Base-by-base conservation (phyloP, 2,797 vertebrate species). In the Rousettus madagascariensis region DNA sequence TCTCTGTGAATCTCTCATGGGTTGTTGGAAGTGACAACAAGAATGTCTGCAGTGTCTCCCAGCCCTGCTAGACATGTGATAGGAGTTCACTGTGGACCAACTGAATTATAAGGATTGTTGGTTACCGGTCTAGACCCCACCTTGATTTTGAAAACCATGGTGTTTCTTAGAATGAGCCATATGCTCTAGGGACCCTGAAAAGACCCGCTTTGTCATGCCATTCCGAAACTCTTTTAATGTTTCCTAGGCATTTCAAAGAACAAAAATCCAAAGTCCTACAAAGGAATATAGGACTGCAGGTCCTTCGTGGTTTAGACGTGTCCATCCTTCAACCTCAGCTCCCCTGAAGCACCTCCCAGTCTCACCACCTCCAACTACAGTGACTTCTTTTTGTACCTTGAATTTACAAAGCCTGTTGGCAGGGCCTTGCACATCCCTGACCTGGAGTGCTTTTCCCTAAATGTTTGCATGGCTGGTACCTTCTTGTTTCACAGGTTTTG, bases 81-180 rank as follows among this genome's bases (percentile, higher is more conserved):
- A 28, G 94, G 55, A 46, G 16, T 15, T 95, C 43, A 28, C 36
- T 43, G 12, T 20, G 53, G 5, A 63, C 19, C 17, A 1, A 2
- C 24, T 38, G 36, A 36, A 63, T n/a, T 6, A 12, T 10, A 36
- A 68, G 71, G 61, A 49, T 77, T 82, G 38, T 53, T 41, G 28
- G 24, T 63, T 43, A 46, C 43, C 3, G 4, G 30, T 26, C 33
- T 43, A 30, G 74, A 36, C 28, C 69, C 65, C 59, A 2, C 57
- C 72, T 78, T 82, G 83, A 57, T 79, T 94, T 90, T 88, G 68
- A 89, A 86, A 86, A 94, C 89, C 38, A 6, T 77, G 53, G 36
- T 84, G 30, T 26, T 78, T 91, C 6, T 90, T 68, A 71, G 94
- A 94, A 90, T 26, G 59, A 83, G 8, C n/a, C 41, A 82, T 2